These are phyloP conservation scores for Serinus canaria DNA, from an alignment of 2,113 vertebrate genomes.

Conservation along the genomic window DNA sequence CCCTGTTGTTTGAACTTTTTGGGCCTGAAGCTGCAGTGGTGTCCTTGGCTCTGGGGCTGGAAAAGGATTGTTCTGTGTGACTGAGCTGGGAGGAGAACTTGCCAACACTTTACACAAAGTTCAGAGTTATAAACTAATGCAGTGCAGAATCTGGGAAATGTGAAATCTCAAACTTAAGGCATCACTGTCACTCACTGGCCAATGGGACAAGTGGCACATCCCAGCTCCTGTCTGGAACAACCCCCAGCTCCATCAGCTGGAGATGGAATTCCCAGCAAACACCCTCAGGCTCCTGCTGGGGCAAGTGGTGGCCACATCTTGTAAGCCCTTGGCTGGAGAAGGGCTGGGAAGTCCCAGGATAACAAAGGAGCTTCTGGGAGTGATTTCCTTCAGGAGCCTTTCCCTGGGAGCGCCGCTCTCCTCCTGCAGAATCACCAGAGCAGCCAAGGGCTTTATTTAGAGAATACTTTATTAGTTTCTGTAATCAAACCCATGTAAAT, in stretches of 20 bases:
- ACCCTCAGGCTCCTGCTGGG: neutral
- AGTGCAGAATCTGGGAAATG: neutral
- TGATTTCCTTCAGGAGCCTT: neutral
- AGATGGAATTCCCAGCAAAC: rapidly evolving
- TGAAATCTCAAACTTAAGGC: neutral
- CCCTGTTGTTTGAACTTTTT: neutral
- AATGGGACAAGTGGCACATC: rapidly evolving
- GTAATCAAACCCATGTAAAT: conserved; percentile 99
- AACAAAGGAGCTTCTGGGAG: neutral
- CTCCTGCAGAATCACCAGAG: conserved; percentile 28
- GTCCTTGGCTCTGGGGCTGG: neutral
- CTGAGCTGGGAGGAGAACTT: neutral
- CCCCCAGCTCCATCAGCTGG: neutral
- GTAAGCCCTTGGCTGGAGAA: neutral
- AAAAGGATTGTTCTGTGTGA: neutral
- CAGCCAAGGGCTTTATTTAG: conserved; percentile 75
- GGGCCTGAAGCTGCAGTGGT: no score
- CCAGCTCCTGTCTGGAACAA: neutral
- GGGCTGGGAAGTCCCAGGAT: neutral
- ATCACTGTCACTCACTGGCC: neutral
- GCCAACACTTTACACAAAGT: neutral
- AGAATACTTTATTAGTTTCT: conserved; percentile 99
- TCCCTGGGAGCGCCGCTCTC: neutral
- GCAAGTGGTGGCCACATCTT: rapidly evolving
- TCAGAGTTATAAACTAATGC: rapidly evolving